Conservation (phyloP, 2,888 invertebrate genomes). For the Tryphoninae sp. region DNA sequence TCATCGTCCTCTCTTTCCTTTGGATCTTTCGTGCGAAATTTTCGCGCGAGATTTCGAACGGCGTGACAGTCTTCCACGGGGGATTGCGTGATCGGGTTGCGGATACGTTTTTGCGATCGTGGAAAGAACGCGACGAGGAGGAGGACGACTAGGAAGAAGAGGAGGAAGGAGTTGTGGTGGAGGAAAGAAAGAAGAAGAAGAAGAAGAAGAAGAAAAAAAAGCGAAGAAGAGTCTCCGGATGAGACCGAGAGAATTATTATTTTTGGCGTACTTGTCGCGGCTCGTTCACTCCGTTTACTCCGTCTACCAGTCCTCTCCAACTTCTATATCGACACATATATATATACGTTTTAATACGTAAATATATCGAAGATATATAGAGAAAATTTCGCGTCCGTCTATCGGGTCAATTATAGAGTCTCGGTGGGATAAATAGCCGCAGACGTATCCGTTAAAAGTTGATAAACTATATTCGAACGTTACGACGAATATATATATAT, state of each 20-base stretch:
- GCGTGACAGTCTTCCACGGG: not conserved
- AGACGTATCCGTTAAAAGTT: conserved; percentile 10
- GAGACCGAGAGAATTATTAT: conserved; percentile 61
- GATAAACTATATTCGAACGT: conserved; percentile 37
- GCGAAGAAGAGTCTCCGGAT: conserved; percentile 44
- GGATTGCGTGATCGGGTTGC: conserved; percentile 2
- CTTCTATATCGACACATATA: conserved; percentile 13
- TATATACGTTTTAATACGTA: conserved; percentile 11
- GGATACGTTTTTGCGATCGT: not conserved
- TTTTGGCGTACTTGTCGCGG: conserved; percentile 59
- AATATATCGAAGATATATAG: conserved; percentile 22
- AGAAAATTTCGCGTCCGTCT: conserved; percentile 37
- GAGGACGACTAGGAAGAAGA: too few species aligned
- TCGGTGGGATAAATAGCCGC: conserved; percentile 39
- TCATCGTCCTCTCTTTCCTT: not conserved
- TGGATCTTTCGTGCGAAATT: not conserved
- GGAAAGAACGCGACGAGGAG: too few species aligned
- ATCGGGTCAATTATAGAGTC: conserved; percentile 53
- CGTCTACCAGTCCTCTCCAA: conserved; percentile 47
- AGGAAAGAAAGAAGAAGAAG: too few species aligned
- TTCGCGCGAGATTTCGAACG: not conserved
- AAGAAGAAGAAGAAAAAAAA: conserved; percentile 8
- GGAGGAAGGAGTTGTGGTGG: too few species aligned
- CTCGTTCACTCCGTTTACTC: conserved; percentile 41
- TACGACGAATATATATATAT: conserved; percentile 39